A percentile compares a stretch with the other conserved stretches of the same genome.
These are phyloP conservation scores for Apis cerana DNA, from an alignment of 1,140 invertebrate species.

Conservation along the genomic window DNA sequence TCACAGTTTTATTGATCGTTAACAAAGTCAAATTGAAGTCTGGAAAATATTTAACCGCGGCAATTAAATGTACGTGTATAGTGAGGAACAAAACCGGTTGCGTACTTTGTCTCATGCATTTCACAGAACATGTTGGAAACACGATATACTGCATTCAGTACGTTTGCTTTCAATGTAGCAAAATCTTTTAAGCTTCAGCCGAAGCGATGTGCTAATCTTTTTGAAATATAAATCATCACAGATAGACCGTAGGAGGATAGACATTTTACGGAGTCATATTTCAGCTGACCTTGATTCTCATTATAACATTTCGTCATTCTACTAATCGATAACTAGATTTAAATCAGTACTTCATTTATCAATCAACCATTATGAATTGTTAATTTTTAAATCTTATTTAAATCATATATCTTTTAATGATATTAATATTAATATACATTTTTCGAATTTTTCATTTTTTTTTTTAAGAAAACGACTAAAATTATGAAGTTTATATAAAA, in stretches of 20 bases:
- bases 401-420: not conserved
- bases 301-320: constrained; percentile 27
- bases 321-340: constrained; percentile 7
- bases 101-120: constrained; percentile 27
- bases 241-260: constrained; percentile 8
- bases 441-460: not conserved
- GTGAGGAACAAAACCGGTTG: constrained; percentile 33
- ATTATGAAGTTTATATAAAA: no score
- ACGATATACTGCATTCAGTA: constrained; percentile 28
- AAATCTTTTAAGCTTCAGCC: constrained; percentile 27
- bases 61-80: constrained; percentile 21
- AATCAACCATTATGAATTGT: not conserved
- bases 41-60: constrained; percentile 5
- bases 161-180: constrained; percentile 11
- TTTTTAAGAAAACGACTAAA: not conserved
- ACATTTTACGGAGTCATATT: constrained; percentile 16
- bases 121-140: constrained; percentile 38
- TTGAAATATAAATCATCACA: constrained; percentile 7
- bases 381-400: not conserved
- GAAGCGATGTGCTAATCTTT: constrained; percentile 43
- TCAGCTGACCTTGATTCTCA: constrained; percentile 39
- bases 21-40: not conserved
- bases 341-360: constrained; percentile 12
- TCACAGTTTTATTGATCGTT: not conserved
- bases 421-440: not conserved